Base-by-base conservation (phyloP, 2,797 vertebrate genomes). In the Orestias chungarensis region DNA sequence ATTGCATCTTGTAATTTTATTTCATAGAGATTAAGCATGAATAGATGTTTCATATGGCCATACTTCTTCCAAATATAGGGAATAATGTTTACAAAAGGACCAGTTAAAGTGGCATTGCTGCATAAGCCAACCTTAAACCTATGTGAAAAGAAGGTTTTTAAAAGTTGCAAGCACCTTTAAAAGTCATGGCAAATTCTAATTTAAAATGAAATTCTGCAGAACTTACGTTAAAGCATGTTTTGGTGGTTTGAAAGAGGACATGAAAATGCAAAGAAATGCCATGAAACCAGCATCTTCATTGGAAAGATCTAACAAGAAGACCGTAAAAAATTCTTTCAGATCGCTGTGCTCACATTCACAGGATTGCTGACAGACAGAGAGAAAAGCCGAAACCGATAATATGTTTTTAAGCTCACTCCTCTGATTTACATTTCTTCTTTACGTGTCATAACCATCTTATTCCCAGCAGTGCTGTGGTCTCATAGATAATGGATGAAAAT, bases 401-500 rank as follows among this genome's bases (percentile, higher is more conserved):
- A 66, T 50, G 20, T 79, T 84, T n/a, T 71, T 12, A 64, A 73
- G 38, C 75, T 54, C 70, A 73, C 10, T 59, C 76, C 47, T 74
- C 65, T 55, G 68, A 80, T 86, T 81, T 83, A 70, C 74, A 76
- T 82, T 74, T 81, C 66, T 42, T 43, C 70, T 70, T 61, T 74
- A 62, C 49, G 71, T 77, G 68, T 81, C 76, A 82, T 43, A 70
- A 64, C 72, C 31, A 44, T 68, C 44, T 38, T 65, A 66, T 72
- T 84, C 70, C 73, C 72, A 25, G 23, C 38, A 50, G 81, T 55
- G 4, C 29, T 52, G 70, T 23, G 44, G 74, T 71, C 67, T 79
- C 46, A 73, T 74, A 49, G 79, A 87, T 87, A 84, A 88, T 80
- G 50, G 66, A 89, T 77, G 75, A 72, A 79, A 57, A 54, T 68